These are phyloP conservation scores for Sternarchorhynchus goeldii DNA, from an alignment of 2,797 vertebrate species.

Conservation along the genomic window DNA sequence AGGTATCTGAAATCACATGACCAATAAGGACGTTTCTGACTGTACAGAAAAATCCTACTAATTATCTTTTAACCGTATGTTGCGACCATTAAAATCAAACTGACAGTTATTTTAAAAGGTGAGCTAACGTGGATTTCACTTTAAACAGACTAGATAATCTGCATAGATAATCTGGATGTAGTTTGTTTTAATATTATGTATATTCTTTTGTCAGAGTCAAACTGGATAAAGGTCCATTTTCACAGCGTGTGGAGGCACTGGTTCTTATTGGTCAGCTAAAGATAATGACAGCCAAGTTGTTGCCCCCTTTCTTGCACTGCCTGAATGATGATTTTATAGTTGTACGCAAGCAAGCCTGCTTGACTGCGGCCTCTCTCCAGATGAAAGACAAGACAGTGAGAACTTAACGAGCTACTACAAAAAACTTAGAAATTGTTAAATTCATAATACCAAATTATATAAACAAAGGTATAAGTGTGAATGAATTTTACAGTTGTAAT, in stretches of 20 bases:
- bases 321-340: slow-evolving; percentile 71
- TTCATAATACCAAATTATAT: neutral
- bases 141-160: neutral
- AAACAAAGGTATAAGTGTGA: neutral
- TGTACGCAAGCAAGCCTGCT: slow-evolving; percentile 74
- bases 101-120: too few species aligned
- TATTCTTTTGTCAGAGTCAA: slow-evolving; percentile 56
- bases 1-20: slow-evolving; percentile 59
- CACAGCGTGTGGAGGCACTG: slow-evolving; percentile 69
- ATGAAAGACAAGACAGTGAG: slow-evolving; percentile 71
- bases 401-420: neutral
- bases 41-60: neutral
- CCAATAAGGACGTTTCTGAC: neutral
- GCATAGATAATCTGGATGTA: neutral
- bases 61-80: too few species aligned
- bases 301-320: slow-evolving; percentile 72
- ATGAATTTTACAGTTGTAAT: neutral
- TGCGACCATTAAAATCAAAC: too few species aligned
- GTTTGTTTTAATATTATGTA: neutral
- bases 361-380: slow-evolving; percentile 69
- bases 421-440: neutral
- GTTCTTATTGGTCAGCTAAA: slow-evolving; percentile 69
- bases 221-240: slow-evolving; percentile 64
- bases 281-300: slow-evolving; percentile 75
- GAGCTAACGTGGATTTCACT: neutral